Percentiles rank a stretch among this genome's conserved stretches.
Evolutionary conservation across 2,113 vertebrate species (phyloP).

Genomic region (Hippolais icterina): DNA sequence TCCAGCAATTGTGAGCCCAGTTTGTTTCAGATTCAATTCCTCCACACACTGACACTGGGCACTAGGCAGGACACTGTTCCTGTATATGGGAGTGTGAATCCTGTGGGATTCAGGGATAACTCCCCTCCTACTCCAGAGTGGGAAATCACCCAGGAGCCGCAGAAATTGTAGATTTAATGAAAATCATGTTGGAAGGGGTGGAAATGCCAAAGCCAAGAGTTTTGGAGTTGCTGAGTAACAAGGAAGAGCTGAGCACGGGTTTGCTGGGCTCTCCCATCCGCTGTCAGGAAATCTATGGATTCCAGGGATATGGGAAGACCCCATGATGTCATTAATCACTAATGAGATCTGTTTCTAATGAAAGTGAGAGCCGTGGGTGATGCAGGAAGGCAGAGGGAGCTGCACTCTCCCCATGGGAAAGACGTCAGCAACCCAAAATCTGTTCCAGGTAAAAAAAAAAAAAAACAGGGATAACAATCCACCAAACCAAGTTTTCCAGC

Average conservation of each 20-base stretch:
- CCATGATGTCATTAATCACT: rapidly evolving
- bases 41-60: rapidly evolving
- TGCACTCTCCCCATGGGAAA: rapidly evolving
- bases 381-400: neutral
- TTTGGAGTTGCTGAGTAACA: neutral
- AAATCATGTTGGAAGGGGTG: rapidly evolving
- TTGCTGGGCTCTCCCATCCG: neutral
- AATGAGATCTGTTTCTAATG: neutral
- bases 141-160: neutral
- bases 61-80: rapidly evolving
- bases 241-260: rapidly evolving
- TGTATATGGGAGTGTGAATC: neutral
- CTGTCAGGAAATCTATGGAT: neutral
- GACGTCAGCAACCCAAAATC: neutral
- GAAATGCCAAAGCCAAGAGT: neutral
- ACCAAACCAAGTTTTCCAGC: neutral
- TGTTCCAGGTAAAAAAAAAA: neutral
- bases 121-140: rapidly evolving
- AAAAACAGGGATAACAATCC: neutral
- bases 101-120: neutral
- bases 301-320: neutral
- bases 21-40: rapidly evolving
- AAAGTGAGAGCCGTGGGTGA: rapidly evolving
- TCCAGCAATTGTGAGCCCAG: neutral
- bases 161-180: neutral